These are phyloP conservation scores for Onychorhynchus coronatus DNA, from an alignment of 2,113 vertebrate genomes.

Conservation along the genomic window DNA sequence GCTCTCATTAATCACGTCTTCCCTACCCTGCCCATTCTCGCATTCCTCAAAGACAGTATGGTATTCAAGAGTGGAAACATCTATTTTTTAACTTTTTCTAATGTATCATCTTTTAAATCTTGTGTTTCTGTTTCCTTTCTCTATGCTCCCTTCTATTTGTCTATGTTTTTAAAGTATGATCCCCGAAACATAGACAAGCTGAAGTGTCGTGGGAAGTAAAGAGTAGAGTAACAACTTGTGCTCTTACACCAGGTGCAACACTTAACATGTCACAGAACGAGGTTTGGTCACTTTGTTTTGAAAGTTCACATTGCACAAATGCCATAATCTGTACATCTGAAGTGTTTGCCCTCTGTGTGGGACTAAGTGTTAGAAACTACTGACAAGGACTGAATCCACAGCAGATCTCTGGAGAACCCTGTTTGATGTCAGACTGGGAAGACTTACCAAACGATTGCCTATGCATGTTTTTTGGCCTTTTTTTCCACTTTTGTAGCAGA, in stretches of 20 bases:
- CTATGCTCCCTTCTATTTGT: not conserved
- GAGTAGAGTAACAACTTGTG: not conserved
- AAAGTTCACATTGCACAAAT: not conserved
- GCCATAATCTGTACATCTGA: not conserved
- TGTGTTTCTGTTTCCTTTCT: not conserved
- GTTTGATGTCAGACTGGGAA: not conserved
- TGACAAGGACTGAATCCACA: not conserved
- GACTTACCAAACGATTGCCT: not conserved
- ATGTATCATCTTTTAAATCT: not conserved
- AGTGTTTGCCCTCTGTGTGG: not conserved
- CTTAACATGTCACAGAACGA: not conserved
- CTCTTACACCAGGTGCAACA: not conserved
- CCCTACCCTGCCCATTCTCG: not conserved
- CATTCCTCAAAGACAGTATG: not conserved
- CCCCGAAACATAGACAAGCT: not conserved
- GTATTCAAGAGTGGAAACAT: not conserved
- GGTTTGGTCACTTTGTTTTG: not conserved
- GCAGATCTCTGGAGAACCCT: not conserved
- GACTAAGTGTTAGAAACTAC: not conserved
- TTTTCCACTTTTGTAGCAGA: not conserved
- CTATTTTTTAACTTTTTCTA: not conserved
- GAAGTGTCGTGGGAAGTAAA: not conserved
- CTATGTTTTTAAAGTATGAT: not conserved
- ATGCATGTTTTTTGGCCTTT: not conserved
- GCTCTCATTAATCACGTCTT: not conserved